Evolutionary conservation across 2,113 vertebrate species (phyloP), one percentile per base, ranked within the genome.

Genomic region (Esox niger): DNA sequence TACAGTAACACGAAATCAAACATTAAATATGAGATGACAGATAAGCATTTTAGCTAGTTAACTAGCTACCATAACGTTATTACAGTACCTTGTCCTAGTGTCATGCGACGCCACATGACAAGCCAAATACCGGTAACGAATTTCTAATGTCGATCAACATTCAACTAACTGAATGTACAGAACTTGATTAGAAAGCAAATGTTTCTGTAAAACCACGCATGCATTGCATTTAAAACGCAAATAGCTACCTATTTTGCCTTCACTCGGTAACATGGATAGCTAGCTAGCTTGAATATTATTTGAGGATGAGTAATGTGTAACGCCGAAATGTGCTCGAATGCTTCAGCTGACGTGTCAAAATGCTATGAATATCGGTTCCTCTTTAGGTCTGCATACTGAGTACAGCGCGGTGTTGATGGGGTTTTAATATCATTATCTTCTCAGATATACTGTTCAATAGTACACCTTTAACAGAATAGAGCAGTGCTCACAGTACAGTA

Each of bases 321-420:
- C 88, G 23, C 6, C 29, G n/a, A 89, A 89, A 82, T 65, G 20
- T 5, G 76, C 90, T 89, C 90, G 87, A 21, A 2, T 0, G 4
- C 26, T 74, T 82, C 81, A 68, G 87, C 71, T 93, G 91, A 93
- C 91, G 91, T 93, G 91, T 91, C 87, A 62, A 75, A 86, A 60
- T 10, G 0, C 2, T 26, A 9, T 0, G 3, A 17, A 65, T 49
- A 27, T 49, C 1, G 60, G 80, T 86, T 84, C 84, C 80, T 3
- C 38, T 43, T n/a, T 17, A 15, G 38, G 17, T 43, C 15, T 25
- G 49, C 0, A 54, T 25, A 7, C 20, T 15, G 20, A 54, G 7
- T 25, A 25, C n/a, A n/a, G n/a, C n/a, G n/a, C n/a, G n/a, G n/a
- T n/a, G n/a, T n/a, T n/a, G n/a, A n/a, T n/a, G n/a, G n/a, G n/a